A percentile compares a stretch with the other conserved stretches of the same genome.
phyloP scores from a whole-genome alignment of 2,888 invertebrate genomes.

The Pammene fasciana region DNA sequence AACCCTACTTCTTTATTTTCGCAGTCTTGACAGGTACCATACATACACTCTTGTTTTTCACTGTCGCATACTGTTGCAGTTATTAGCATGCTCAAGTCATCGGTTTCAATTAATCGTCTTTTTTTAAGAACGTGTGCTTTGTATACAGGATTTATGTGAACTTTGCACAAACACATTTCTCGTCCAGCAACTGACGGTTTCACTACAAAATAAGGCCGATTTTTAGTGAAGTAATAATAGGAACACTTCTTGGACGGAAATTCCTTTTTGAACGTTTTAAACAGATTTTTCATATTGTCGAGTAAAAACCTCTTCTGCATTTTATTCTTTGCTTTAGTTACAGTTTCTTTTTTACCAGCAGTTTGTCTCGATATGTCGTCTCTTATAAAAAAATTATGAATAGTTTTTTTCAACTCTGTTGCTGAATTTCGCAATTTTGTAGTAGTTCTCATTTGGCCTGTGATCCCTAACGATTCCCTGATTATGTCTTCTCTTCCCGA shows the following conservation, averaged over 20 bases:
- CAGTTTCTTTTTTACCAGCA: slow-evolving; percentile 2
- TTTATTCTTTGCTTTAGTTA: not conserved
- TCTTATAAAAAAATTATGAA: not conserved
- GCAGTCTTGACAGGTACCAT: slow-evolving; percentile 39
- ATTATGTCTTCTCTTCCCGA: not conserved
- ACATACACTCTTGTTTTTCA: slow-evolving; percentile 37
- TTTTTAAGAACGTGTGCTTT: not conserved
- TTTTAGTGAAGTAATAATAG: not conserved
- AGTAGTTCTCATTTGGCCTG: not conserved
- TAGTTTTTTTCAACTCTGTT: not conserved
- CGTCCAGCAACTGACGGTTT: not conserved
- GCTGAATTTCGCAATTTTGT: not conserved
- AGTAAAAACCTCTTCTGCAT: not conserved
- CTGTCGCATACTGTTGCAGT: slow-evolving; percentile 35
- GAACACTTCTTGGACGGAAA: not conserved
- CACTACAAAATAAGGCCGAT: not conserved
- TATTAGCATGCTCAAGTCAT: slow-evolving; percentile 30
- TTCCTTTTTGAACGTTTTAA: not conserved
- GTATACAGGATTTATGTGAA: slow-evolving; percentile 17
- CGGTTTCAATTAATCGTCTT: slow-evolving; percentile 14
- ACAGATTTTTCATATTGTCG: not conserved
- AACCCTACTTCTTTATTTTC: slow-evolving; percentile 2
- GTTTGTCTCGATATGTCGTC: not conserved
- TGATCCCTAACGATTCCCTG: not conserved
- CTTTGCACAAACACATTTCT: slow-evolving; percentile 4